Conservation (phyloP, 2,888 invertebrate genomes). For the Tortricodes alternella region DNA sequence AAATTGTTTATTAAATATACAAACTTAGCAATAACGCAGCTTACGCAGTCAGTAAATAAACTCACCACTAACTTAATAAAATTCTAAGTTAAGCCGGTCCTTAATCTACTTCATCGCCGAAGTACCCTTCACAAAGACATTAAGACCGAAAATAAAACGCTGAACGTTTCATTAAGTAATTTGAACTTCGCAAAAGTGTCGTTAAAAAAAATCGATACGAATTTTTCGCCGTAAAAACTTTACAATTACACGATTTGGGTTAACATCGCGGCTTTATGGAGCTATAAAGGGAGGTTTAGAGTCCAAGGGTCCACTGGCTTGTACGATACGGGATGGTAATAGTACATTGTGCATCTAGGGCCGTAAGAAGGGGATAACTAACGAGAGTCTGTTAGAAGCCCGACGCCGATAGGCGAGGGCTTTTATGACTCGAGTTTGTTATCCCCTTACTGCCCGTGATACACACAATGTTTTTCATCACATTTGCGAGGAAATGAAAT, state of each 20-base stretch:
- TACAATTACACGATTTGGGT: conserved; percentile 36
- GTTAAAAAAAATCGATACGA: conserved; percentile 22
- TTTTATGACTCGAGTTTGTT: no score
- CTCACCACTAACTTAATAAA: not conserved
- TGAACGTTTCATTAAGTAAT: conserved; percentile 26
- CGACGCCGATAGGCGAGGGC: no score
- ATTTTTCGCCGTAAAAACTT: conserved; percentile 35
- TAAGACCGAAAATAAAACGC: conserved; percentile 6
- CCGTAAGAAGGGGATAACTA: no score
- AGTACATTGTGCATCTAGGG: not conserved
- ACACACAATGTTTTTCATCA: no score
- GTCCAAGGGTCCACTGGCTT: not conserved
- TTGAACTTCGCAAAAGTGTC: conserved; percentile 18
- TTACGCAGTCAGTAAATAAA: not conserved
- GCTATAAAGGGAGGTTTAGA: conserved; percentile 39
- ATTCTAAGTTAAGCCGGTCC: not conserved
- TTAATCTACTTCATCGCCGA: not conserved
- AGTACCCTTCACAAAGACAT: conserved; percentile 13
- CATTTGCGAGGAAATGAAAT: no score
- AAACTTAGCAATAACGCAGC: no score
- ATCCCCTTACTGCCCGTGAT: no score
- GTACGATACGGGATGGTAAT: not conserved
- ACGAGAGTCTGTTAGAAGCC: no score
- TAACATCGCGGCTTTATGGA: conserved; percentile 41
- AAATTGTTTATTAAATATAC: no score